phyloP scores from a whole-genome alignment of 2,797 vertebrate genomes.

The Amphiprion clarkii region DNA sequence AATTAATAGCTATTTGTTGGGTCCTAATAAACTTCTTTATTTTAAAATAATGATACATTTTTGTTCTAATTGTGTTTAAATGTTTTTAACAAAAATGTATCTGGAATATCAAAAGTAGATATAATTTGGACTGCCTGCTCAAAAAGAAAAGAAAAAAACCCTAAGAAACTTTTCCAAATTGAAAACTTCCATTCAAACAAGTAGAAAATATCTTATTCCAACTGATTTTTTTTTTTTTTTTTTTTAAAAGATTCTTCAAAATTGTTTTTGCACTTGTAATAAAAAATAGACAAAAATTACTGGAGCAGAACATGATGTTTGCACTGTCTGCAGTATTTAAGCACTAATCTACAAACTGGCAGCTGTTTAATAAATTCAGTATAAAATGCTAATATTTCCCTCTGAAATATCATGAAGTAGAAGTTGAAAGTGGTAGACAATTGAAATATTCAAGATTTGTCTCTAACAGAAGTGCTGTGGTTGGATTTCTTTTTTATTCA shows the following conservation, averaged over 20 bases:
- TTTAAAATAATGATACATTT: not conserved
- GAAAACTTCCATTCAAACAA: not conserved
- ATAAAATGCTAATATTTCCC: not conserved
- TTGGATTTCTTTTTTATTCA: not conserved
- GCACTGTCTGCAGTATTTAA: not conserved
- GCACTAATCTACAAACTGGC: not conserved
- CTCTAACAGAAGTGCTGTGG: not conserved
- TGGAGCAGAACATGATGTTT: too few relatives aligned
- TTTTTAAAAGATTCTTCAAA: too few relatives aligned
- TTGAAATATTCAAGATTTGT: not conserved
- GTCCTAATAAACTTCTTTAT: not conserved
- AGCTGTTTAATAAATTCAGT: too few relatives aligned
- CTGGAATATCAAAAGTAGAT: not conserved
- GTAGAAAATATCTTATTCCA: not conserved
- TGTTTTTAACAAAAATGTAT: not conserved
- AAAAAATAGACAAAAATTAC: too few relatives aligned
- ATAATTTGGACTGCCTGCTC: too few relatives aligned
- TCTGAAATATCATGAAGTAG: not conserved
- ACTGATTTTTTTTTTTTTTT: too few relatives aligned
- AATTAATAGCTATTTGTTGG: not conserved
- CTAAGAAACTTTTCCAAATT: not conserved
- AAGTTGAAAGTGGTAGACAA: not conserved
- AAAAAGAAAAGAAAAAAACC: not conserved
- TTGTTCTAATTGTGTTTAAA: not conserved
- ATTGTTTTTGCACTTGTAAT: too few relatives aligned